Percentiles rank a stretch among this genome's conserved stretches.
Evolutionary conservation across 2,113 vertebrate species (phyloP).

Genomic region (Entosphenus tridentatus): DNA sequence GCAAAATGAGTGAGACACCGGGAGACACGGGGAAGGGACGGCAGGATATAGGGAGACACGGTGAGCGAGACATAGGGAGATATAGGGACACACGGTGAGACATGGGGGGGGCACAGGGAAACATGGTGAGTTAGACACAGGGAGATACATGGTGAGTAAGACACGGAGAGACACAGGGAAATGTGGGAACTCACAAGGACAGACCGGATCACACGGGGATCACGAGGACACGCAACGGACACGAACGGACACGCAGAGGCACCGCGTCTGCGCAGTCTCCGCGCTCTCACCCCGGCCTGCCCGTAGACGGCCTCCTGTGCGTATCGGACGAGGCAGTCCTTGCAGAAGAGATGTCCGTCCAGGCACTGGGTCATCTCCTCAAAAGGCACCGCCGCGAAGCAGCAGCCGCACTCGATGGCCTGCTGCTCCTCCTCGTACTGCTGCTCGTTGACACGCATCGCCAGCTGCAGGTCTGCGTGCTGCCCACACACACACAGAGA

Average conservation of each 20-base stretch:
- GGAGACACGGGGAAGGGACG: too few species aligned
- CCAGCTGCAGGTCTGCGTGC: constrained; percentile 84
- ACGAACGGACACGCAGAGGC: neutral
- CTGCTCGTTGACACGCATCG: constrained; percentile 86
- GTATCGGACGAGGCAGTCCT: constrained; percentile 87
- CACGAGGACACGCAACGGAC: neutral
- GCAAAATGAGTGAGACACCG: too few species aligned
- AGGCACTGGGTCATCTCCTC: constrained; percentile 87
- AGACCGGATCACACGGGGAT: neutral
- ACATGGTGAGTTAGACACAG: neutral
- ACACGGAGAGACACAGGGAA: neutral
- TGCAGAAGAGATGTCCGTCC: constrained; percentile 86
- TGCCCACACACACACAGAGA: constrained; percentile 13
- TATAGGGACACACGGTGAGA: too few species aligned
- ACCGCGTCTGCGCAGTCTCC: too few species aligned
- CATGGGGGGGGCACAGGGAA: neutral
- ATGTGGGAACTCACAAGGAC: neutral
- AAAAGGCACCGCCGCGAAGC: constrained; percentile 75
- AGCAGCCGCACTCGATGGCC: constrained; percentile 86
- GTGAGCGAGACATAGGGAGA: too few species aligned
- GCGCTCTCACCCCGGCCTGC: constrained; percentile 47
- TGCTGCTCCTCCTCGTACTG: constrained; percentile 91
- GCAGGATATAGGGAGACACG: too few species aligned
- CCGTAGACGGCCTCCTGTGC: constrained; percentile 91
- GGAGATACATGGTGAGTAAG: neutral